Percentiles rank a stretch among this genome's conserved stretches.
Evolutionary conservation across 37 sponge, comb jelly and placozoan species (phyloP).

Genomic region (Cladorhizidae sp.): DNA sequence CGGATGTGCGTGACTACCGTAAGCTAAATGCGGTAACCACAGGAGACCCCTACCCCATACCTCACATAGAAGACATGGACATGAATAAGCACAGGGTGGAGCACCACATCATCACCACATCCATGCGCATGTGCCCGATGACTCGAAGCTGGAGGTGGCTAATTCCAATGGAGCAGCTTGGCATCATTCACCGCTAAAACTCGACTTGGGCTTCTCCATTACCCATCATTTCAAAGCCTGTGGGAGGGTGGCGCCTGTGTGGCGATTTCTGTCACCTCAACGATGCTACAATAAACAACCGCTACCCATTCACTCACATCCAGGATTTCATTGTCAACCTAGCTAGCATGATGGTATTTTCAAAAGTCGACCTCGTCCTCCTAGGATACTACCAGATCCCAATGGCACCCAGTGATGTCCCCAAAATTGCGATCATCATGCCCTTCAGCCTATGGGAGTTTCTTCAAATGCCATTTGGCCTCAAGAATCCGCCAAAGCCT

Average conservation of each 20-base stretch:
- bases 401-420: constrained; percentile 15
- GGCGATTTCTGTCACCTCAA: constrained; percentile 62
- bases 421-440: constrained; percentile 16
- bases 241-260: constrained; percentile 63
- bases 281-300: constrained; percentile 35
- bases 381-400: constrained; percentile 33
- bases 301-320: constrained; percentile 64
- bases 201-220: constrained; percentile 51
- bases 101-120: constrained; percentile 47
- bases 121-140: constrained; percentile 13
- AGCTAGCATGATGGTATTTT: not conserved
- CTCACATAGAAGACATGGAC: not conserved
- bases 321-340: constrained; percentile 36
- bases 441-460: constrained; percentile 4
- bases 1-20: no score
- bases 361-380: constrained; percentile 13
- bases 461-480: constrained; percentile 30
- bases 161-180: constrained; percentile 22
- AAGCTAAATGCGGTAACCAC: no score
- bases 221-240: constrained; percentile 36
- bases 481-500: constrained; percentile 29
- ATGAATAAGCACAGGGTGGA: constrained; percentile 25
- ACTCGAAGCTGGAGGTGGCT: constrained; percentile 12
- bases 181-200: constrained; percentile 40
- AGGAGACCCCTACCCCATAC: no score